Evolutionary conservation across 2,113 vertebrate genomes (phyloP).

Genomic region (Crotalus tigris): DNA sequence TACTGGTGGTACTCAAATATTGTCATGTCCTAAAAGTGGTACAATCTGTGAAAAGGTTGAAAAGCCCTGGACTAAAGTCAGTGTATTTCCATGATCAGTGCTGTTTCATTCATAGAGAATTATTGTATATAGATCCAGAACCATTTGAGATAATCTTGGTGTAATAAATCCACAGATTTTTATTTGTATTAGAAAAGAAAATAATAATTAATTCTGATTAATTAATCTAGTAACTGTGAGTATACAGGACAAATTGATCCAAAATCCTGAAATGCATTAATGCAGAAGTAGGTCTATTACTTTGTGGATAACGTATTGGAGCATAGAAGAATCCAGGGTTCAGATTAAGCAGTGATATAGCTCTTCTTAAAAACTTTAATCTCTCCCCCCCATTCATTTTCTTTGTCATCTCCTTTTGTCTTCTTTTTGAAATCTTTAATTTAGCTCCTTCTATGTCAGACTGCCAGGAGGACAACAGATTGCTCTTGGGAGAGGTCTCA

Average conservation of each 20-base stretch:
- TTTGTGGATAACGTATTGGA: background rate
- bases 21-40: too few relatives aligned
- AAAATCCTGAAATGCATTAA: background rate
- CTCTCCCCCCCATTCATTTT: too few relatives aligned
- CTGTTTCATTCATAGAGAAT: slow-evolving; percentile 48
- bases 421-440: background rate
- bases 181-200: background rate
- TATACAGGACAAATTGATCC: slow-evolving; percentile 2
- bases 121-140: slow-evolving; percentile 48
- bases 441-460: background rate
- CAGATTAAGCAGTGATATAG: background rate
- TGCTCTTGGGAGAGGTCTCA: background rate
- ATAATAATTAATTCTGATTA: background rate
- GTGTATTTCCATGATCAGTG: slow-evolving; percentile 38
- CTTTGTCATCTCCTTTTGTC: background rate
- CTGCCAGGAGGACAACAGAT: background rate
- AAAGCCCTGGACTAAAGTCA: slow-evolving; percentile 16
- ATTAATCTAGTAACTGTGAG: slow-evolving; percentile 9
- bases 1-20: too few relatives aligned
- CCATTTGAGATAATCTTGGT: slow-evolving; percentile 23
- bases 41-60: too few relatives aligned
- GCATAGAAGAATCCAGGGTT: background rate
- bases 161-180: slow-evolving; percentile 6
- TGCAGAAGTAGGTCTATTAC: background rate
- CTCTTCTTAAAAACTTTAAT: background rate